Evolutionary conservation across 2,888 invertebrate genomes (phyloP), one percentile per base, ranked within the genome.

Genomic region (Agriotes lineatus): DNA sequence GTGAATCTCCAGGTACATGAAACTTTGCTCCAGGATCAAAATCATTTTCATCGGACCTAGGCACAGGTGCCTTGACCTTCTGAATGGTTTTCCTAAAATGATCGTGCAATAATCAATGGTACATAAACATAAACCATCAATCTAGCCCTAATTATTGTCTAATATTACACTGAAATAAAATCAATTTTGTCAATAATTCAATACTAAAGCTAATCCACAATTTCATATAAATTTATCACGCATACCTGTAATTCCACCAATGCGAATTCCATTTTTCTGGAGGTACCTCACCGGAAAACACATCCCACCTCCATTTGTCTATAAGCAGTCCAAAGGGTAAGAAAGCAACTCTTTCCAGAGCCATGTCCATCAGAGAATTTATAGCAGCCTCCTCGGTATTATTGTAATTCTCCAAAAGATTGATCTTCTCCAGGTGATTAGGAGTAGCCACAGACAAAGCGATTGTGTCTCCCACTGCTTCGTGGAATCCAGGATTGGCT

Each of bases 401-500:
- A 0, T 81, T 80, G 12, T 83, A 83, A 18, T 82, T 80, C 50
- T 83, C 80, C 20, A 85, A 79, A 33, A 87, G 78, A 71, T 83
- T 83, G 73, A 88, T 79, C 69, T 82, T 85, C 65, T 83, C 77
- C 57, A 89, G 78, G 77, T 87, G 85, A 35, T 85, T 81, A 0
- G 88, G 88, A 7, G 86, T 85, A 5, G 86, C 84, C 37, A 88
- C 82, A 45, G 90, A 89, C 10, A 89, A 80, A 2, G 89, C 88
- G 4, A 89, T 86, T 14, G 89, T 87, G 72, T 90, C 89, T 0
- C 90, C 89, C 54, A 90, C 84, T 20, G 89, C 89, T 79, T 90
- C 89, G 79, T 90, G 89, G 75, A 90, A 89, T 70, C 89, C 90
- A 76, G 88, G 88, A 80, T 86, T 88, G 4, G 88, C 88, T 1